A percentile compares a stretch with the other conserved stretches of the same genome.
phyloP scores from a whole-genome alignment of 2,113 vertebrate genomes.

The Pangasianodon gigas region DNA sequence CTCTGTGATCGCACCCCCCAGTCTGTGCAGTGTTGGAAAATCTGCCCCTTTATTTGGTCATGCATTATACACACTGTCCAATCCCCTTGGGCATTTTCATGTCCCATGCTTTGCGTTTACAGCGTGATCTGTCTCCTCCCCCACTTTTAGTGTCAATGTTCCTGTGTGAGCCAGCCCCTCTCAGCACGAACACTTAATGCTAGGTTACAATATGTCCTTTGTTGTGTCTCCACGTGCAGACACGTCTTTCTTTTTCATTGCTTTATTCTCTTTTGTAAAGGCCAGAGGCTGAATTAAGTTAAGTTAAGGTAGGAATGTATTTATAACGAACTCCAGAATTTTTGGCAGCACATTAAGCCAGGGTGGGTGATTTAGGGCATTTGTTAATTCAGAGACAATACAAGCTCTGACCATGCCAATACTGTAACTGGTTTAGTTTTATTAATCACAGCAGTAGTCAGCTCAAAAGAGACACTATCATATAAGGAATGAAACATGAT shows the following conservation, averaged over 20 bases:
- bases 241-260: neutral
- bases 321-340: neutral
- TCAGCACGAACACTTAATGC: constrained; percentile 10
- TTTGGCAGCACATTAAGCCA: neutral
- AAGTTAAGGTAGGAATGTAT: neutral
- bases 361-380: neutral
- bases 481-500: neutral
- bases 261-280: neutral
- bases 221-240: neutral
- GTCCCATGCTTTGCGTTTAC: neutral
- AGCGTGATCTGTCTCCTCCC: neutral
- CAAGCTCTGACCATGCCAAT: neutral
- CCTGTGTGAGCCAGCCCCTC: neutral
- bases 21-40: neutral
- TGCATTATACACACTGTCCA: constrained; percentile 9
- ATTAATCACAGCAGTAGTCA: neutral
- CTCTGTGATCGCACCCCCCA: neutral
- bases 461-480: neutral
- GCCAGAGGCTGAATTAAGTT: neutral
- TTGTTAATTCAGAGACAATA: neutral
- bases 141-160: constrained; percentile 10
- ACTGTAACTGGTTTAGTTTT: neutral
- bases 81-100: neutral
- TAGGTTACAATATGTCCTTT: constrained; percentile 14
- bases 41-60: constrained; percentile 1